These are phyloP conservation scores for Coregonus sp. DNA, from an alignment of 2,797 vertebrate species.

Conservation along the genomic window DNA sequence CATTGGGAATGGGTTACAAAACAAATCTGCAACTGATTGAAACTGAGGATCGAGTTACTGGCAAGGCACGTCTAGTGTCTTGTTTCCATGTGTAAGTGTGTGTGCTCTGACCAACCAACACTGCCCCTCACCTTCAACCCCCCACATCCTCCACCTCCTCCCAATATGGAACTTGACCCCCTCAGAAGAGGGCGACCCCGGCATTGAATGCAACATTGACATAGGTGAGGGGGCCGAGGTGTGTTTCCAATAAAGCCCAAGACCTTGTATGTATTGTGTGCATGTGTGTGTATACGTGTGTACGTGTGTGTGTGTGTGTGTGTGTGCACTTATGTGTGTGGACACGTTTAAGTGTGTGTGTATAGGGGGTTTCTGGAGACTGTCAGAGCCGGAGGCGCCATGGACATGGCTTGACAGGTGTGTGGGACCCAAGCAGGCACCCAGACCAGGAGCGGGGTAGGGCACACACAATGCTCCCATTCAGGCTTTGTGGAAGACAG, in stretches of 20 bases:
- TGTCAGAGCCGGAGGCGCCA: conserved; percentile 69
- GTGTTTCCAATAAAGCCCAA: conserved; percentile 69
- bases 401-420: conserved; percentile 78
- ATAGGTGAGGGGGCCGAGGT: conserved; percentile 29
- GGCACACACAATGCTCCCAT: conserved; percentile 69
- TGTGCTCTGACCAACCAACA: conserved; percentile 46
- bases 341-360: conserved; percentile 7
- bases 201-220: conserved; percentile 58
- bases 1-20: neutral
- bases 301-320: conserved; percentile 12
- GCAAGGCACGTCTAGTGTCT: conserved; percentile 42
- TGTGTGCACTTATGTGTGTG: conserved; percentile 23
- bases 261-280: neutral
- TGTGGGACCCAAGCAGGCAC: conserved; percentile 55
- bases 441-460: conserved; percentile 43
- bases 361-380: conserved; percentile 62
- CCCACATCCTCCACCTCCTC: conserved; percentile 24
- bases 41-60: conserved; percentile 57
- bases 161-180: conserved; percentile 69
- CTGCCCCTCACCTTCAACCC: conserved; percentile 38
- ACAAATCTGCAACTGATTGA: conserved; percentile 69
- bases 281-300: neutral
- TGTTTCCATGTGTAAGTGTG: conserved; percentile 46
- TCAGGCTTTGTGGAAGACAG: conserved; percentile 69
- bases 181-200: conserved; percentile 52